phyloP scores from a whole-genome alignment of 92 coral and sea anemone species.

The Virgularia gustaviana region DNA sequence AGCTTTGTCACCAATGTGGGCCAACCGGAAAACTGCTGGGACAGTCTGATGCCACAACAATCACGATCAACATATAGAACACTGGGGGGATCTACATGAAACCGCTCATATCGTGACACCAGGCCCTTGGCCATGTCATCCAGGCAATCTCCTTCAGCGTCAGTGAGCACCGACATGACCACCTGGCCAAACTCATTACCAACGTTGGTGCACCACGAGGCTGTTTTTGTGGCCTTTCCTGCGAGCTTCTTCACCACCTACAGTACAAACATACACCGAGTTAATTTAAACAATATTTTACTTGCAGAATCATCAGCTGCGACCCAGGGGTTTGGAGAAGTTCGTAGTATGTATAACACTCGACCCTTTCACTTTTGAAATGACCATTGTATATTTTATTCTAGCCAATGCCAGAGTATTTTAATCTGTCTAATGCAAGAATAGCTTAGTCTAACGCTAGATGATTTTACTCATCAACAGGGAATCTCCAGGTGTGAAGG shows the following conservation, averaged over 20 bases:
- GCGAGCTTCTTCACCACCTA: conserved; percentile 22
- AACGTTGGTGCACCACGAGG: conserved; percentile 13
- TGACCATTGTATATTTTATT: too few relatives aligned
- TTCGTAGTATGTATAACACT: too few relatives aligned
- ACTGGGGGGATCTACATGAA: neutral
- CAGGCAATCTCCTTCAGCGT: conserved; percentile 4
- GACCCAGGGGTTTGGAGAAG: too few relatives aligned
- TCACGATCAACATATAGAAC: conserved; percentile 41
- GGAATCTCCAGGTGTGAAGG: too few relatives aligned
- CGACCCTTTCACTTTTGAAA: too few relatives aligned
- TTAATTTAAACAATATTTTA: too few relatives aligned
- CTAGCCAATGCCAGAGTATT: too few relatives aligned
- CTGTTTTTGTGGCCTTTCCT: conserved; percentile 21
- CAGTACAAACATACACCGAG: too few relatives aligned
- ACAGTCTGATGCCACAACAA: conserved; percentile 38
- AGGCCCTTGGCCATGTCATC: neutral
- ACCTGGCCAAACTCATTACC: conserved; percentile 4
- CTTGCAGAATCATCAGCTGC: too few relatives aligned
- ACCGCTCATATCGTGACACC: neutral
- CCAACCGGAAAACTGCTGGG: conserved; percentile 14
- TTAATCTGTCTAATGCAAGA: too few relatives aligned
- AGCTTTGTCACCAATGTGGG: conserved; percentile 5
- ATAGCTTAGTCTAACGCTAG: too few relatives aligned
- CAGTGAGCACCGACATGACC: neutral
- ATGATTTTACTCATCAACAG: too few relatives aligned